Evolutionary conservation across 2,888 invertebrate species (phyloP).

Genomic region (Parnassius mnemosyne): DNA sequence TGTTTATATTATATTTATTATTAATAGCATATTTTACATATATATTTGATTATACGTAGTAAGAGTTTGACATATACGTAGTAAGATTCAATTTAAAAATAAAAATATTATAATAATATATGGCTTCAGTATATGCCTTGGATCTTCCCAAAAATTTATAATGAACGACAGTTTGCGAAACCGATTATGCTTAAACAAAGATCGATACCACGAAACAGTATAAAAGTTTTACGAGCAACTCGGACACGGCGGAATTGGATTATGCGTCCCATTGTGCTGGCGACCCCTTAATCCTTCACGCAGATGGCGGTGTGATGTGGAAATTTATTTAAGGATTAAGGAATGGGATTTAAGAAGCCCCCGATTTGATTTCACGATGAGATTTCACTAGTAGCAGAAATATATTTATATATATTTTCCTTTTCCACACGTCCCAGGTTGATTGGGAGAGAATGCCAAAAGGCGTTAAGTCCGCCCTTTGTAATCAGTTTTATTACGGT

Average conservation of each 20-base stretch:
- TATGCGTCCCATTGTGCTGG: conserved; percentile 44
- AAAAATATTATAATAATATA: too few relatives aligned
- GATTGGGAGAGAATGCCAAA: too few relatives aligned
- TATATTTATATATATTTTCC: too few relatives aligned
- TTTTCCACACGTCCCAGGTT: too few relatives aligned
- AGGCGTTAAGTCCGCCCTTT: too few relatives aligned
- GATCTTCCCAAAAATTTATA: conserved; percentile 18
- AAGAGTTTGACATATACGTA: too few relatives aligned
- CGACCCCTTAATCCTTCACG: conserved; percentile 30
- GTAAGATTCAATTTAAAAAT: too few relatives aligned
- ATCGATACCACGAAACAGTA: conserved; percentile 57
- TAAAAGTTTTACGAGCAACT: conserved; percentile 55
- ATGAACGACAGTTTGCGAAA: conserved; percentile 33
- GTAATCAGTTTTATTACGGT: too few relatives aligned
- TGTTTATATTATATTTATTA: too few relatives aligned
- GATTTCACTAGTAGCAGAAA: not conserved
- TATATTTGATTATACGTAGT: too few relatives aligned
- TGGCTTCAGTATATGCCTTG: conserved; percentile 9
- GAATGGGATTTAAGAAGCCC: not conserved
- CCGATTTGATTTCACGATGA: not conserved
- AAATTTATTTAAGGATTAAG: conserved; percentile 27
- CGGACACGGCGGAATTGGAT: conserved; percentile 37
- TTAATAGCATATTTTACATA: too few relatives aligned
- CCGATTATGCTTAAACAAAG: conserved; percentile 48
- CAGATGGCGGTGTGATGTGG: conserved; percentile 36